phyloP scores from a whole-genome alignment of 2,113 vertebrate genomes.

The Corvus cornix region DNA sequence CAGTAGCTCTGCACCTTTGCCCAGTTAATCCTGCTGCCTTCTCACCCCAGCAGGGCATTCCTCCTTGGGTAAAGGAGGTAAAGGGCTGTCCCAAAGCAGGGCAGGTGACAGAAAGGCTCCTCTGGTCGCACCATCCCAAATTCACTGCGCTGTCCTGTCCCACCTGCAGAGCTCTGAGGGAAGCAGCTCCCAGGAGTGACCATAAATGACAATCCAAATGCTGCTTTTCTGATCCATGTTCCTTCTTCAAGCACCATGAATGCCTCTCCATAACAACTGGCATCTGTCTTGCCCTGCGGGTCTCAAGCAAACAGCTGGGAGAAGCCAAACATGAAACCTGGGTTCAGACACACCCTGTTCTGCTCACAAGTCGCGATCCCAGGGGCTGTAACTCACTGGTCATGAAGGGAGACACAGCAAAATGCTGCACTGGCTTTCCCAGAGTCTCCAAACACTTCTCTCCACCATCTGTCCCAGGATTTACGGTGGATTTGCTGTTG shows the following conservation, averaged over 20 bases:
- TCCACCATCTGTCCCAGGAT: neutral
- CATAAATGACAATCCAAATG: rapidly evolving
- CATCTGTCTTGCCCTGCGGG: neutral
- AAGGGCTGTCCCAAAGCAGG: neutral
- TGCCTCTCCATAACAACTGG: neutral
- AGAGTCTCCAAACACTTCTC: neutral
- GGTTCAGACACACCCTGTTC: neutral
- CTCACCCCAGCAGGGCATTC: neutral
- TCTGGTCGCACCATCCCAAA: neutral
- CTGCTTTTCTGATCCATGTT: neutral
- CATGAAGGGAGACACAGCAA: neutral
- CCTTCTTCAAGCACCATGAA: neutral
- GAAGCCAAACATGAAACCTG: neutral
- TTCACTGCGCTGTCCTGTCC: neutral
- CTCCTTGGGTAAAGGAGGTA: rapidly evolving
- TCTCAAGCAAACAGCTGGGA: neutral
- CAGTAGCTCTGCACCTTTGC: neutral
- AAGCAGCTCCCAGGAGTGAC: neutral
- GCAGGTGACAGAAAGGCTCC: neutral
- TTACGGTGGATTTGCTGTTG: neutral
- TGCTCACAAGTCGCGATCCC: neutral
- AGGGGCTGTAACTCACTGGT: neutral
- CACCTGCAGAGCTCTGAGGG: neutral
- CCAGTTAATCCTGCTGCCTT: neutral
- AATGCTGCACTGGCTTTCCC: neutral